Evolutionary conservation across 1,140 invertebrate species (phyloP), one percentile per base, ranked within the genome.

Genomic region (Megalonaias nervosa): DNA sequence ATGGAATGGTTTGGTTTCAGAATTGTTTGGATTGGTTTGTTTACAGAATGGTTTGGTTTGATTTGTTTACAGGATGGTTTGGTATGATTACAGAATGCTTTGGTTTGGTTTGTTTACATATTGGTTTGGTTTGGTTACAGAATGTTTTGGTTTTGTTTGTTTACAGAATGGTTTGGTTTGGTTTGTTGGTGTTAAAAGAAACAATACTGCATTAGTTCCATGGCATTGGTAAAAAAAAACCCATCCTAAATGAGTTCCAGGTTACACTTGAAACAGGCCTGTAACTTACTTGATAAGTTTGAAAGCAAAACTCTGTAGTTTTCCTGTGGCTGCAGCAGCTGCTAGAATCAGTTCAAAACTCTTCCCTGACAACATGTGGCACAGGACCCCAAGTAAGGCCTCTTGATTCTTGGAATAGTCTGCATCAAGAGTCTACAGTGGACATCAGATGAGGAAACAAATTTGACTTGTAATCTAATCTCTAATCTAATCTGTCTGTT

Each of bases 341-440:
- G 96, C 95, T 2, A 98, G 87, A 82, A 98, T 97, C 1, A 98
- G 91, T 85, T 97, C 96, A 84, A 97, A 95, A 88, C 94, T 97
- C 85, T 96, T 95, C 0, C 94, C 94, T 3, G 93, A 93, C 15
- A 95, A 84, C 61, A 96, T 94, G 86, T 95, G 94, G 85, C 93
- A 94, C 0, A 96, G 85, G 85, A 96, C 94, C 19, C 90, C 89
- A 9, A 93, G 85, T 16, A 92, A 83, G 13, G 90, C 86, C 21
- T 93, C 92, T 83, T 97, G 96, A 80, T 96, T 97, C 92, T 97
- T 98, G 66, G 94, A 94, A 87, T 95, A 96, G 90, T 97, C 96
- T 13, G 95, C 94, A 83, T 95, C 95, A 70, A 92, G 82, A 26
- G 91, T 89, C 89, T 89, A 73, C 21, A 83, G 72, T 4, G 31